A percentile compares a stretch with the other conserved stretches of the same genome.
Conservation (phyloP, 2,888 invertebrate species). For the Augiades crinisus region DNA sequence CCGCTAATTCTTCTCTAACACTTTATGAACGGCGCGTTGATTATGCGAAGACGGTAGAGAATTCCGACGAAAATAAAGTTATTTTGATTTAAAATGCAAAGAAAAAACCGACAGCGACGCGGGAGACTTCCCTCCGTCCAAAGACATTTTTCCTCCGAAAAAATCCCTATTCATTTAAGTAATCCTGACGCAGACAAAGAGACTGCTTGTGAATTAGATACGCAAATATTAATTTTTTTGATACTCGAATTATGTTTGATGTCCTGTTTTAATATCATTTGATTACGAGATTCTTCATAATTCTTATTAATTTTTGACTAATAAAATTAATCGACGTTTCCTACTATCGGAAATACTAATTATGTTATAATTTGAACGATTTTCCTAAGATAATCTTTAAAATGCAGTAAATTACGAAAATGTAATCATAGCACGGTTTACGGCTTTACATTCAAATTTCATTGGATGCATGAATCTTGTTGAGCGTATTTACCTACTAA, state of each 20-base stretch:
- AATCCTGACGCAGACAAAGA: constrained; percentile 53
- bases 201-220: constrained; percentile 44
- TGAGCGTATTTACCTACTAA: too few species aligned
- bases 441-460: too few species aligned
- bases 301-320: background rate
- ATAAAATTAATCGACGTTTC: background rate
- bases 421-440: too few species aligned
- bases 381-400: too few species aligned
- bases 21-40: constrained; percentile 62
- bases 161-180: constrained; percentile 62
- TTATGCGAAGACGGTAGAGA: constrained; percentile 69
- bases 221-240: constrained; percentile 40
- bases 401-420: too few species aligned
- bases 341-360: background rate
- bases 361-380: background rate
- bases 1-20: constrained; percentile 71
- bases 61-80: constrained; percentile 70
- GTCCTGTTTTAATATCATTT: constrained; percentile 11
- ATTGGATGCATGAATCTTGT: too few species aligned
- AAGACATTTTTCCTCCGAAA: constrained; percentile 50
- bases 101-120: constrained; percentile 51
- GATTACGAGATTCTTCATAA: background rate
- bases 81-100: constrained; percentile 76
- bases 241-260: constrained; percentile 23
- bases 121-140: constrained; percentile 40